These are phyloP conservation scores for Drosophila basisetae DNA, from an alignment of 2,888 invertebrate species.

Conservation along the genomic window DNA sequence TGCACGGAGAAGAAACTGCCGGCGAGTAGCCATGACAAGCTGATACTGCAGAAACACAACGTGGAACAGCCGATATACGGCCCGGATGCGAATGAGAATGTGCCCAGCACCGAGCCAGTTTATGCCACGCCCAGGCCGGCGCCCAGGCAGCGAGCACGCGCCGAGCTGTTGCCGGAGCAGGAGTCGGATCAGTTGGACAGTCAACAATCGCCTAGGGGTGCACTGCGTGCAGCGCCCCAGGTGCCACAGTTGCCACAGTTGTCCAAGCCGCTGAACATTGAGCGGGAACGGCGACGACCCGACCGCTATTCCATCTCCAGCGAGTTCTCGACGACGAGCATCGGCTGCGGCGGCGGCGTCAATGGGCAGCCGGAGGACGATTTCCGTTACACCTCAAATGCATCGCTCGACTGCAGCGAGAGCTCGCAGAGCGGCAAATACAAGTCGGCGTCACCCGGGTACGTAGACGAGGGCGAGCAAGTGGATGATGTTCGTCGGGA, in stretches of 20 bases:
- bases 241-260: conserved; percentile 54
- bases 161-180: conserved; percentile 27
- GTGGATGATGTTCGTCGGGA: conserved; percentile 24
- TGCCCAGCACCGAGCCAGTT: conserved; percentile 52
- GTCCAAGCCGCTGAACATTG: conserved; percentile 63
- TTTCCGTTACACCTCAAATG: conserved; percentile 74
- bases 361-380: conserved; percentile 50
- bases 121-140: conserved; percentile 82
- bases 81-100: conserved; percentile 83
- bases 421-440: conserved; percentile 82
- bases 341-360: conserved; percentile 43
- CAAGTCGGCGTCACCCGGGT: conserved; percentile 85
- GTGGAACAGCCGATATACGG: conserved; percentile 75
- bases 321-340: conserved; percentile 77
- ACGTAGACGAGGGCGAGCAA: conserved; percentile 60
- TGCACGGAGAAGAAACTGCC: conserved; percentile 75
- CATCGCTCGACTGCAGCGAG: conserved; percentile 78
- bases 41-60: conserved; percentile 53
- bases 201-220: conserved; percentile 3
- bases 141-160: conserved; percentile 76
- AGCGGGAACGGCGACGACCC: conserved; percentile 59
- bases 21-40: conserved; percentile 70
- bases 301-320: conserved; percentile 80
- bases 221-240: conserved; percentile 46
- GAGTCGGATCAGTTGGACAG: not conserved